These are phyloP conservation scores for Eumeta japonica DNA, from an alignment of 1,140 invertebrate genomes.

Conservation along the genomic window DNA sequence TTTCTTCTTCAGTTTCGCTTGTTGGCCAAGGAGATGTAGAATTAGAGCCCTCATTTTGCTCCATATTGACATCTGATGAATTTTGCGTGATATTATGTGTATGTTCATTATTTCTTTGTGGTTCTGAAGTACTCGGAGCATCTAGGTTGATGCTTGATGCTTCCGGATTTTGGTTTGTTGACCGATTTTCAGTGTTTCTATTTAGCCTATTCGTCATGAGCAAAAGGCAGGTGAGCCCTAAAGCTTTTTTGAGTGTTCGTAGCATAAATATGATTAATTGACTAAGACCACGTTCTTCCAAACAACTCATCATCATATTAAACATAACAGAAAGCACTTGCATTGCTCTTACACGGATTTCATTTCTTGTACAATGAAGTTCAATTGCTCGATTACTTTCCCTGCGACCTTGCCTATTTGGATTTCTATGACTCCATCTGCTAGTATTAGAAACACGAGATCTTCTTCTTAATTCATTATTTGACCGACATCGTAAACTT, in stretches of 20 bases:
- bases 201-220: slow-evolving; percentile 41
- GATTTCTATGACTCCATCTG: slow-evolving; percentile 26
- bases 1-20: background rate
- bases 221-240: slow-evolving; percentile 50
- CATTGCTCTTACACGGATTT: slow-evolving; percentile 50
- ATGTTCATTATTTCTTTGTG: too few relatives aligned
- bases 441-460: slow-evolving; percentile 23
- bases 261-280: slow-evolving; percentile 52
- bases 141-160: background rate
- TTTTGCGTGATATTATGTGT: too few relatives aligned
- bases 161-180: background rate
- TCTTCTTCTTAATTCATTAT: slow-evolving; percentile 32
- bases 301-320: slow-evolving; percentile 55
- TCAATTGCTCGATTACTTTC: slow-evolving; percentile 37
- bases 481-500: slow-evolving; percentile 33
- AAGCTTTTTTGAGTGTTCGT: slow-evolving; percentile 43
- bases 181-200: background rate
- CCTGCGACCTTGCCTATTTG: slow-evolving; percentile 24
- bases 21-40: background rate
- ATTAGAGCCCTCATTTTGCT: background rate
- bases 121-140: too few relatives aligned
- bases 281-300: slow-evolving; percentile 44
- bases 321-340: slow-evolving; percentile 53
- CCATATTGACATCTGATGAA: too few relatives aligned
- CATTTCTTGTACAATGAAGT: slow-evolving; percentile 43